These are phyloP conservation scores for Prunella fulvescens DNA, from an alignment of 2,113 vertebrate genomes.

Conservation along the genomic window DNA sequence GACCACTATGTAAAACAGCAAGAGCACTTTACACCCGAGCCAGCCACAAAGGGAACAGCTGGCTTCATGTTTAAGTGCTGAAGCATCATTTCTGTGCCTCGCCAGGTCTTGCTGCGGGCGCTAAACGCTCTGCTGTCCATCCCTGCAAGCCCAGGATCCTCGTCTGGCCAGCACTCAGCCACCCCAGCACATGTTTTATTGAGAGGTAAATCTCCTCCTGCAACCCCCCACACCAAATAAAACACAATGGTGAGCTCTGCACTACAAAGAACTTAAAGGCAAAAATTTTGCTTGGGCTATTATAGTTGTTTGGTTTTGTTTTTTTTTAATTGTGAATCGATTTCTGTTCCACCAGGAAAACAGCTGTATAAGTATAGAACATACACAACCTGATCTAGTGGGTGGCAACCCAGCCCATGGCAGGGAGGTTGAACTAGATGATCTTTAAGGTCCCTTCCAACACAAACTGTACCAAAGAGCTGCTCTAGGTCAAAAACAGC, in stretches of 20 bases:
- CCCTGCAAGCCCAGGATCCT: neutral
- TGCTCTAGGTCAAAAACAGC: neutral
- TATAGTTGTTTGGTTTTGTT: neutral
- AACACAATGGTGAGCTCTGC: neutral
- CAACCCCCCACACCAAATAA: neutral
- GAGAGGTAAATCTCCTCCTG: neutral
- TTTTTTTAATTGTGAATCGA: neutral
- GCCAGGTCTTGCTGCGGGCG: neutral
- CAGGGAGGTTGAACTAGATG: neutral
- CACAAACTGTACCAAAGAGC: neutral
- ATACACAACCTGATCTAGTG: neutral
- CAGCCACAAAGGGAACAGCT: neutral
- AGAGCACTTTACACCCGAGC: neutral
- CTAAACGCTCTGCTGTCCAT: neutral
- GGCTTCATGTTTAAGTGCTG: constrained; percentile 9
- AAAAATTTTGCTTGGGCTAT: neutral
- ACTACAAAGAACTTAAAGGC: neutral
- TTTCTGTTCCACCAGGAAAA: neutral
- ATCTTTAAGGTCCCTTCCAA: neutral
- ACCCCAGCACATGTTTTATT: neutral
- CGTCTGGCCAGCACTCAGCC: neutral
- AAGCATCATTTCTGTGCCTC: constrained; percentile 3
- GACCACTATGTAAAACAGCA: constrained; percentile 10
- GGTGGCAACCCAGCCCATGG: neutral
- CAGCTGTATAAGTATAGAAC: neutral